Base-by-base conservation (phyloP, 2,888 invertebrate species). In the Hypomecis atomaria region DNA sequence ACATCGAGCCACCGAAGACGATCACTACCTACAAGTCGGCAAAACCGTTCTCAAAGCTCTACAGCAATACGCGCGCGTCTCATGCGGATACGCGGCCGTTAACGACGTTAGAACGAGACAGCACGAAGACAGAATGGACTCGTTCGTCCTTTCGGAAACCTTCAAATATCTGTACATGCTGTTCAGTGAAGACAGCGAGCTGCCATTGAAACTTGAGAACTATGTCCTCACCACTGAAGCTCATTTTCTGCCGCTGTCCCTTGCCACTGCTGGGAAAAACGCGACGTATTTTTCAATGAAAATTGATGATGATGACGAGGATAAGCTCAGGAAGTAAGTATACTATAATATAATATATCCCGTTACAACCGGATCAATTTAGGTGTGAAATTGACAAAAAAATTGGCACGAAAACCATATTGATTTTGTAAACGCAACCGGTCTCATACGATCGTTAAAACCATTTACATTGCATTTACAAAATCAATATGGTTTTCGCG, bases 61-160 rank as follows among this genome's bases (percentile, higher is more conserved):
- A 36, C 98, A 99, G 83, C 95, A 96, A 72, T 96, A 98, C 89
- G 97, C 99, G 0, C 94, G 97, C 76, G 99, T 99, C n/a, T 95
- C 96, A 1, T 99, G 99, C 85, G 99, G 99, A 0, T 99, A 97
- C 90, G 99, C 99, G 0, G 98, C 99, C 2, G 97, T 99, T n/a
- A 98, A 97, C 78, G 98, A 99, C 87, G 97, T 99, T 0, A 94
- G 98, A 50, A 98, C 98, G 0, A 95, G 97, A 37, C 94, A 95
- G 65, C 97, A 98, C 80, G 99, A 99, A 83, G 99, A 99, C 82
- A 95, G 99, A 70, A 99, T 99, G 99, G 99, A 99, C 85, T 99
- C 99, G 0, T 99, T 98, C 90, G 98, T 99, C 0, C 93, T 99
- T 0, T 97, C 99, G 0, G 99, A 99, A 92, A 99, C 99, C 0